Evolutionary conservation across 2,888 invertebrate genomes (phyloP).

Genomic region (Kryphioiulus occultus): DNA sequence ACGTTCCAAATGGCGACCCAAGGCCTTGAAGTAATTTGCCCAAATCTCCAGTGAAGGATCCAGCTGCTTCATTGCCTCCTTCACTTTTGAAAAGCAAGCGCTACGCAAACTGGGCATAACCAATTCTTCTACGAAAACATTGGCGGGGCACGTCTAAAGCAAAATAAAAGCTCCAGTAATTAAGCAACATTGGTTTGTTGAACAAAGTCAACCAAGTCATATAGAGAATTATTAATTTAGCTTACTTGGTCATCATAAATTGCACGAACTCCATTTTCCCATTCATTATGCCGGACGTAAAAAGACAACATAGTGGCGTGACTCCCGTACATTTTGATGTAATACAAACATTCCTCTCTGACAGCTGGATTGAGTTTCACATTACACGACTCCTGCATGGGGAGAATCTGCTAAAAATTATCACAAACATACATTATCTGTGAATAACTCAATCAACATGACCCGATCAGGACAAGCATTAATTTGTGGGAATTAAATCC

Average conservation of each 20-base stretch:
- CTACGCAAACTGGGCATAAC: conserved; percentile 33
- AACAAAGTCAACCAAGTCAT: too few species aligned
- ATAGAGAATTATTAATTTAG: background rate
- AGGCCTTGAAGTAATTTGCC: conserved; percentile 20
- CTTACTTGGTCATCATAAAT: conserved; percentile 69
- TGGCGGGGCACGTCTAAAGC: conserved; percentile 41
- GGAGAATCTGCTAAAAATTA: background rate
- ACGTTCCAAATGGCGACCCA: conserved; percentile 47
- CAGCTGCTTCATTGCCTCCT: background rate
- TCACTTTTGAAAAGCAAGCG: conserved; percentile 24
- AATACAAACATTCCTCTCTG: conserved; percentile 79
- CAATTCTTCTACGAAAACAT: conserved; percentile 47
- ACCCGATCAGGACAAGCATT: too few species aligned
- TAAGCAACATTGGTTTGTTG: background rate
- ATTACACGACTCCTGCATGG: background rate
- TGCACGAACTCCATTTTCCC: conserved; percentile 74
- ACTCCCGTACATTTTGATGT: conserved; percentile 80
- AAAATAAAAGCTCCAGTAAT: background rate
- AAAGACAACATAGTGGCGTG: conserved; percentile 77
- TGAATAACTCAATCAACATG: too few species aligned
- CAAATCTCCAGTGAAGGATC: background rate
- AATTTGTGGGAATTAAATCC: too few species aligned
- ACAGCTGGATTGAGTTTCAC: conserved; percentile 29
- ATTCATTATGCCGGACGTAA: conserved; percentile 75
- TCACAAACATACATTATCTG: too few species aligned